Percentiles rank a stretch among this genome's conserved stretches.
Evolutionary conservation across 2,797 vertebrate genomes (phyloP).

Genomic region (Pitangus sulphuratus): DNA sequence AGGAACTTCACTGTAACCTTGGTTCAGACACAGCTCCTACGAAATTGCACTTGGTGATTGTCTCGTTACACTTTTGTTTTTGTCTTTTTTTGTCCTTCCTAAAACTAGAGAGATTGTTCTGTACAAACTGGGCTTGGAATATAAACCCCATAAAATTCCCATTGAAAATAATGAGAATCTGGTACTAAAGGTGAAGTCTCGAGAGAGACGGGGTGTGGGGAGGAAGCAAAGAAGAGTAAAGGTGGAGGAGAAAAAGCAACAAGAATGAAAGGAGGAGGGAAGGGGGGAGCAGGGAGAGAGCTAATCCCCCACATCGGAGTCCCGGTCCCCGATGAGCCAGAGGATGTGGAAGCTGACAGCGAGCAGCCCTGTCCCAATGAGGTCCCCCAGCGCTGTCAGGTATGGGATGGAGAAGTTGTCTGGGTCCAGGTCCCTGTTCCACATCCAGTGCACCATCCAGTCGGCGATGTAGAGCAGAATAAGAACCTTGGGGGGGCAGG

Average conservation of each 20-base stretch:
- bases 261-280: not conserved
- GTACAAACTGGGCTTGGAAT: constrained; percentile 76
- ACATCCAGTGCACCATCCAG: constrained; percentile 99
- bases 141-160: constrained; percentile 83
- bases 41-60: constrained; percentile 82
- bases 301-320: constrained; percentile 90
- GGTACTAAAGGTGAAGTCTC: constrained; percentile 74
- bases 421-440: constrained; percentile 93
- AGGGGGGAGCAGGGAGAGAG: constrained; percentile 45
- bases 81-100: constrained; percentile 36
- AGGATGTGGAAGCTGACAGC: constrained; percentile 96
- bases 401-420: constrained; percentile 99
- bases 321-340: constrained; percentile 95
- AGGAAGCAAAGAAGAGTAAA: not conserved
- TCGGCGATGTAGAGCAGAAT: constrained; percentile 96
- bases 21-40: constrained; percentile 13
- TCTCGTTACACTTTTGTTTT: constrained; percentile 50
- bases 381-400: constrained; percentile 95
- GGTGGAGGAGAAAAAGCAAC: not conserved
- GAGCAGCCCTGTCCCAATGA: constrained; percentile 95
- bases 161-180: constrained; percentile 98
- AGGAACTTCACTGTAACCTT: not conserved
- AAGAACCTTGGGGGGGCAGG: constrained; percentile 83
- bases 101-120: constrained; percentile 65
- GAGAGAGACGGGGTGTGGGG: not conserved